phyloP scores from a whole-genome alignment of 2,113 vertebrate species.

The Procavia capensis region DNA sequence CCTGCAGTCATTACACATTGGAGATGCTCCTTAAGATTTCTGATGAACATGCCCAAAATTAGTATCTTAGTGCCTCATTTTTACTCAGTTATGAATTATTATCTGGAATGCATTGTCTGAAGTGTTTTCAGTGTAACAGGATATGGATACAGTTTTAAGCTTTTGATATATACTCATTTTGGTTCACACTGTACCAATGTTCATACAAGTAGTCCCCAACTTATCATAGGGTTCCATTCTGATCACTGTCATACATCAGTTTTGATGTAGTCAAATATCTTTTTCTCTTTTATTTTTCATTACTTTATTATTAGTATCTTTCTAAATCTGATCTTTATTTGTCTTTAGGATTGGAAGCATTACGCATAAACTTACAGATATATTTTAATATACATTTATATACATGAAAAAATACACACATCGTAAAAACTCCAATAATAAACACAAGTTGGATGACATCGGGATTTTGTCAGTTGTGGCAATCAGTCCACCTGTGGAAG shows the following conservation, averaged over 20 bases:
- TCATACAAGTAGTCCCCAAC: not conserved
- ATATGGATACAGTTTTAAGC: not conserved
- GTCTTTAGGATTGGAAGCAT: not conserved
- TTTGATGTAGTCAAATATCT: not conserved
- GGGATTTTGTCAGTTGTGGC: not conserved
- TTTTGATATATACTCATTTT: not conserved
- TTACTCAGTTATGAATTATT: not conserved
- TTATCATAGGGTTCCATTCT: not conserved
- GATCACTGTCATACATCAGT: not conserved
- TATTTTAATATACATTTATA: not conserved
- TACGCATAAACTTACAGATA: not conserved
- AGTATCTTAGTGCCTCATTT: not conserved
- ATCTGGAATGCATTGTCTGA: not conserved
- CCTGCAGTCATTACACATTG: not conserved
- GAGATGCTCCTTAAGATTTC: not conserved
- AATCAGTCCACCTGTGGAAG: not conserved
- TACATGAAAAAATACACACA: not conserved
- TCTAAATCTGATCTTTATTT: not conserved
- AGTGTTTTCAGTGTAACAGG: not conserved
- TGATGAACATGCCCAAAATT: not conserved
- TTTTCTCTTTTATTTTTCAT: not conserved
- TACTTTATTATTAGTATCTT: not conserved
- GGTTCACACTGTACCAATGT: not conserved
- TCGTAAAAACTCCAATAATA: not conserved
- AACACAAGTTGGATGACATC: not conserved